These are phyloP conservation scores for Urocolius indicus DNA, from an alignment of 2,113 vertebrate species.

Conservation along the genomic window DNA sequence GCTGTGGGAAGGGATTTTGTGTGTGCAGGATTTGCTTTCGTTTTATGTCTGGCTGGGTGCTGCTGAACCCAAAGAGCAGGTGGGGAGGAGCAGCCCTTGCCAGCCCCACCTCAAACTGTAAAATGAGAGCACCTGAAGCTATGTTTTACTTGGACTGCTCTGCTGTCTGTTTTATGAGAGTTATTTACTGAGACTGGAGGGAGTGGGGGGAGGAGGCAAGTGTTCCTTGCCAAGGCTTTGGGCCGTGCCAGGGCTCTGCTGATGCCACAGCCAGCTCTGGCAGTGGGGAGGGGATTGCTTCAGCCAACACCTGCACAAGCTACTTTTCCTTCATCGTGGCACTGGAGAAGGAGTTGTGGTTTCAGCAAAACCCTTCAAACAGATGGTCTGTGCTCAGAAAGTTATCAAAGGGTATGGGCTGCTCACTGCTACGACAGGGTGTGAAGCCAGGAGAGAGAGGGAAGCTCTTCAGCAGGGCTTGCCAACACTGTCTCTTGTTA, in stretches of 20 bases:
- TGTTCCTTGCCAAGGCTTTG: neutral
- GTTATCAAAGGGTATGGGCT: neutral
- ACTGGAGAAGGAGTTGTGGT: neutral
- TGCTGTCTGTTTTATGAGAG: neutral
- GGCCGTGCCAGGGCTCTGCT: neutral
- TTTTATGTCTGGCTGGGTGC: neutral
- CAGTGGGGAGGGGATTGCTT: neutral
- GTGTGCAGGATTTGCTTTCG: neutral
- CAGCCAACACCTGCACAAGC: neutral
- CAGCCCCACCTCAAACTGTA: constrained; percentile 38
- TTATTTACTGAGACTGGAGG: neutral
- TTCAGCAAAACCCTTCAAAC: neutral
- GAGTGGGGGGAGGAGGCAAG: neutral
- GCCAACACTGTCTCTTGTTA: neutral
- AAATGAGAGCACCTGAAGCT: constrained; percentile 44
- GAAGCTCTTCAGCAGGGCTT: neutral
- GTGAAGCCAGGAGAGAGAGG: neutral
- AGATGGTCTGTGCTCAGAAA: neutral
- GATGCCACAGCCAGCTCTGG: neutral
- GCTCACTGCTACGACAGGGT: neutral
- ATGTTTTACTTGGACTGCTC: constrained; percentile 29
- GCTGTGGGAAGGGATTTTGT: constrained; percentile 19
- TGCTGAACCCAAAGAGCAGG: neutral
- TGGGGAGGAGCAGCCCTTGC: constrained; percentile 32
- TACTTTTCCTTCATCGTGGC: neutral